A percentile compares a stretch with the other conserved stretches of the same genome.
These are phyloP conservation scores for Drosophila pseudotakahashii DNA, from an alignment of 2,888 invertebrate genomes.

Conservation along the genomic window DNA sequence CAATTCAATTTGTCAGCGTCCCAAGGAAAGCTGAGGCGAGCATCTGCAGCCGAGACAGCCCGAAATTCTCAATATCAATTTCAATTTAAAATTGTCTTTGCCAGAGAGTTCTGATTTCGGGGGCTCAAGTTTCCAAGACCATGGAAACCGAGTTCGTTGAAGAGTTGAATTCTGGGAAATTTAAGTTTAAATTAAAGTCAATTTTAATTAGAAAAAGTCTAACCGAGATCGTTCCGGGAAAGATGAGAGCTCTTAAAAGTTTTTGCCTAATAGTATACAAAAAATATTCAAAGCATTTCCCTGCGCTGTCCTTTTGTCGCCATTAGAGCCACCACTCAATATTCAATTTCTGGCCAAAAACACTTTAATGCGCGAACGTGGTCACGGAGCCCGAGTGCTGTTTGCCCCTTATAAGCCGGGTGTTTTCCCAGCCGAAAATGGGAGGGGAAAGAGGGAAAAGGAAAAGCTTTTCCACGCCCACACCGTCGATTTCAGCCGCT, in stretches of 20 bases:
- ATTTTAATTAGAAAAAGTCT: conserved; percentile 23
- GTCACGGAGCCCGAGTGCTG: conserved; percentile 36
- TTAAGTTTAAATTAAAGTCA: conserved; percentile 16
- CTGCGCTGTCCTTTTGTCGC: conserved; percentile 36
- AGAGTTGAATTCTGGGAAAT: conserved; percentile 24
- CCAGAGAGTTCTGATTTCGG: conserved; percentile 22
- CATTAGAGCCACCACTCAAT: conserved; percentile 67
- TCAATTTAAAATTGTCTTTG: conserved; percentile 43
- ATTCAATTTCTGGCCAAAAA: conserved; percentile 72
- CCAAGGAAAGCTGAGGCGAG: conserved; percentile 40
- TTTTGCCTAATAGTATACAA: conserved; percentile 7
- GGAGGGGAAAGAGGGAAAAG: conserved; percentile 4
- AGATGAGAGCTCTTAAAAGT: conserved; percentile 26
- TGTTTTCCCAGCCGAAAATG: conserved; percentile 4
- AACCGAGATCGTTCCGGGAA: conserved; percentile 7
- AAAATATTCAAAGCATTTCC: conserved; percentile 16
- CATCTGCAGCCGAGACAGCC: conserved; percentile 40
- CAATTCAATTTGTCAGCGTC: conserved; percentile 71
- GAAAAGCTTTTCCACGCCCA: conserved; percentile 19
- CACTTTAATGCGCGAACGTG: conserved; percentile 76
- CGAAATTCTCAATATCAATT: conserved; percentile 45
- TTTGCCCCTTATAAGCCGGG: conserved; percentile 16
- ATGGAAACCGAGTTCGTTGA: conserved; percentile 6
- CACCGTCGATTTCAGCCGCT: conserved; percentile 36
- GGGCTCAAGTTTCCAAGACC: conserved; percentile 16